Conservation (phyloP, 2,797 vertebrate genomes). For the Paguma larvata region DNA sequence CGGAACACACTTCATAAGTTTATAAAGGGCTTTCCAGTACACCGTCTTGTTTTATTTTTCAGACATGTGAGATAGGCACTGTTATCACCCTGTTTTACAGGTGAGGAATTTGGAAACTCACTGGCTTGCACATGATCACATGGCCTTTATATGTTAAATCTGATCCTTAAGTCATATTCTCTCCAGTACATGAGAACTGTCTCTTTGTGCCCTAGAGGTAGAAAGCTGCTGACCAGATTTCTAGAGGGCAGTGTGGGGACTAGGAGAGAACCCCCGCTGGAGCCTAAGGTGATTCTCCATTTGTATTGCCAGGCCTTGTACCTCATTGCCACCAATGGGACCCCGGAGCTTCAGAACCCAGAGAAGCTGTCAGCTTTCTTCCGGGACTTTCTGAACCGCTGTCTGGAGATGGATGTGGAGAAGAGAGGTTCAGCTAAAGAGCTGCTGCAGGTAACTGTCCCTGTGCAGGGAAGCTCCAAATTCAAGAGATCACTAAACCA, state of each 20-base stretch:
- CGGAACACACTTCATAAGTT: not conserved
- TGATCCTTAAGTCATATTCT: constrained; percentile 20
- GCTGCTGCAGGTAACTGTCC: constrained; percentile 93
- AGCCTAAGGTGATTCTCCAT: constrained; percentile 45
- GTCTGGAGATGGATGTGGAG: constrained; percentile 99
- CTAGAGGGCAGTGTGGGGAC: not conserved
- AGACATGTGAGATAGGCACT: not conserved
- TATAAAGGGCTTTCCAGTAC: constrained; percentile 27
- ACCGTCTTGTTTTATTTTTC: constrained; percentile 11
- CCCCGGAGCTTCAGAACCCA: constrained; percentile 97
- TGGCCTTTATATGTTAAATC: constrained; percentile 49
- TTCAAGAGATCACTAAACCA: not conserved
- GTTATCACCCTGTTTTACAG: not conserved
- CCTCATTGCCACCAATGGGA: constrained; percentile 98
- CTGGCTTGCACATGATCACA: not conserved
- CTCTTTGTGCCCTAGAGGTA: not conserved
- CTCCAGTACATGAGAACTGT: not conserved
- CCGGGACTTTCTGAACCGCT: constrained; percentile 96
- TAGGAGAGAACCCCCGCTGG: not conserved
- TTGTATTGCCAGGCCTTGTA: constrained; percentile 93
- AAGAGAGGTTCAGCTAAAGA: constrained; percentile 97
- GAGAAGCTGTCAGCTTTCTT: constrained; percentile 96
- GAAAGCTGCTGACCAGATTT: not conserved
- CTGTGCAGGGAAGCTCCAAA: accelerated
- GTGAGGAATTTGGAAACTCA: constrained; percentile 4